Conservation (phyloP, 1,140 invertebrate genomes). For the Andricus grossulariae region DNA sequence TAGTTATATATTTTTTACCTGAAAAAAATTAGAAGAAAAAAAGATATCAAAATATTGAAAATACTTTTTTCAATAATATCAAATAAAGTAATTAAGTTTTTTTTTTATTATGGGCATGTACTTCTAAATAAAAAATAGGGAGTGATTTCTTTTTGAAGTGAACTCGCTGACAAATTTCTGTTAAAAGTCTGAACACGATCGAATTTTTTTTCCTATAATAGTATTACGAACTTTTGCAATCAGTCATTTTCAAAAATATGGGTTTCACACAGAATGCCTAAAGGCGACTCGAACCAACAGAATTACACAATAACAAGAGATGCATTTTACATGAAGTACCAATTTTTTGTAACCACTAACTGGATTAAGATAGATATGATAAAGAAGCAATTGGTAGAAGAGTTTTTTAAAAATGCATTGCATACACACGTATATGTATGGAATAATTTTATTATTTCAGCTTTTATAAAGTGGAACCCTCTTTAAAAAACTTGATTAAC, state of each 20-base stretch:
- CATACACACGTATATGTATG: too few relatives aligned
- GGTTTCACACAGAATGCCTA: not conserved
- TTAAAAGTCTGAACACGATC: not conserved
- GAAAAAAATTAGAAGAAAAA: not conserved
- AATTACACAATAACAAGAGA: conserved; percentile 10
- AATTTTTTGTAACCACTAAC: not conserved
- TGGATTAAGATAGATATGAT: not conserved
- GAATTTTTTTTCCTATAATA: not conserved
- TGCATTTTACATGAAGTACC: not conserved
- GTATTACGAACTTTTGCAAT: not conserved
- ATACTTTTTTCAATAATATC: not conserved
- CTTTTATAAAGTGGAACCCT: too few relatives aligned
- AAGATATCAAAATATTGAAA: not conserved
- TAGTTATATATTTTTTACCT: not conserved
- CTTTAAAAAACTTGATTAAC: too few relatives aligned
- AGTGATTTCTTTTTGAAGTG: too few relatives aligned
- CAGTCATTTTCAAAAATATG: too few relatives aligned
- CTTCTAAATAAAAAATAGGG: too few relatives aligned
- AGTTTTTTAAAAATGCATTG: too few relatives aligned
- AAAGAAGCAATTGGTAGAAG: too few relatives aligned
- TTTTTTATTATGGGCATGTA: not conserved
- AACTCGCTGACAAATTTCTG: too few relatives aligned
- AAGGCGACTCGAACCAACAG: not conserved
- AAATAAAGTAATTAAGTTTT: not conserved
- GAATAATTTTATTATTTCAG: too few relatives aligned